Evolutionary conservation across 1,140 invertebrate species (phyloP).

Genomic region (Drosophila jambulina): DNA sequence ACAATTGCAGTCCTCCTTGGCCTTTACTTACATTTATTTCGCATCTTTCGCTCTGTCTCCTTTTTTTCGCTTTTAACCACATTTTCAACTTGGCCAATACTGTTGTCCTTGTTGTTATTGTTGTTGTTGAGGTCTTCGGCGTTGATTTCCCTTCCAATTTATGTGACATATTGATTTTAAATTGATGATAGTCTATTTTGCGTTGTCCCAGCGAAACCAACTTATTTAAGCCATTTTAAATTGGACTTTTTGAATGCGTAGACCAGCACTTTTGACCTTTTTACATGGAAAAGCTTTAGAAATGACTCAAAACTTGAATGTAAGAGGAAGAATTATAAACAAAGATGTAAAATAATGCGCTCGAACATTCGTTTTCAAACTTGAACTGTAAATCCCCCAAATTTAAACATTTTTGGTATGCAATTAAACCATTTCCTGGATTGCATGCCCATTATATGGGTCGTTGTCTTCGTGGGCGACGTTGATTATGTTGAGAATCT

Average conservation of each 20-base stretch:
- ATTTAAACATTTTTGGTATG: background rate
- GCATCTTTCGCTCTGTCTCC: background rate
- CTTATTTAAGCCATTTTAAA: slow-evolving; percentile 79
- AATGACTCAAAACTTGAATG: background rate
- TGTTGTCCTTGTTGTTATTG: slow-evolving; percentile 29
- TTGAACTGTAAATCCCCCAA: background rate
- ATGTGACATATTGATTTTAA: slow-evolving; percentile 85
- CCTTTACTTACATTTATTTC: slow-evolving; percentile 18
- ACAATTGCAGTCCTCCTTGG: background rate
- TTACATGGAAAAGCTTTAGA: background rate
- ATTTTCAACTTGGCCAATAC: slow-evolving; percentile 49
- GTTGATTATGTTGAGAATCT: background rate
- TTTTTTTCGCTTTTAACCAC: slow-evolving; percentile 19
- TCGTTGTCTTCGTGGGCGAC: background rate
- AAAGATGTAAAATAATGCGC: background rate
- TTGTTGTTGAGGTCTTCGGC: slow-evolving; percentile 59
- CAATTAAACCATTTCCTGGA: background rate
- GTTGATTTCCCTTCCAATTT: slow-evolving; percentile 85
- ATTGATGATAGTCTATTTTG: slow-evolving; percentile 85
- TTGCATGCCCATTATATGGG: background rate
- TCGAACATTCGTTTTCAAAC: background rate
- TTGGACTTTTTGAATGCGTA: slow-evolving; percentile 57
- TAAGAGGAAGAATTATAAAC: background rate
- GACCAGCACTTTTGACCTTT: background rate
- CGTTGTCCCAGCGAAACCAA: slow-evolving; percentile 53